phyloP scores from a whole-genome alignment of 2,888 invertebrate genomes.

The Nasonia oneida region DNA sequence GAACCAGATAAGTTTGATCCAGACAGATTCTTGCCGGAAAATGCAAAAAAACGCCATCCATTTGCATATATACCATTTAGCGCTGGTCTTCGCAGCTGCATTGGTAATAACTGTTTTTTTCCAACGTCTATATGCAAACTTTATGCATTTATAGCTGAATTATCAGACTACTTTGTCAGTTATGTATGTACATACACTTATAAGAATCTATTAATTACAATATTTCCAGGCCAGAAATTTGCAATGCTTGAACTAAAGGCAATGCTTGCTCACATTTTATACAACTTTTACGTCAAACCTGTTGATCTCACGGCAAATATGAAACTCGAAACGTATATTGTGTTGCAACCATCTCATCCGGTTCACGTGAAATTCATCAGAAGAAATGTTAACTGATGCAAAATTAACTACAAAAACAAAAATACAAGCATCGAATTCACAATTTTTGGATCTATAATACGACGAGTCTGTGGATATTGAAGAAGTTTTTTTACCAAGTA shows the following conservation, averaged over 20 bases:
- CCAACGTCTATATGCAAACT: too few relatives aligned
- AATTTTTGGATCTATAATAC: too few relatives aligned
- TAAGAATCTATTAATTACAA: too few relatives aligned
- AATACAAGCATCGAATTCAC: too few relatives aligned
- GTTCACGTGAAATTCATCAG: neutral
- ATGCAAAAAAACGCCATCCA: neutral
- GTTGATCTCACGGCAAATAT: neutral
- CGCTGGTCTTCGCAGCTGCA: neutral
- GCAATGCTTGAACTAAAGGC: neutral
- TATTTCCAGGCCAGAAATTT: neutral
- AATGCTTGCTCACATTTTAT: neutral
- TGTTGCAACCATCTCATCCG: neutral
- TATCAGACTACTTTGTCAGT: too few relatives aligned
- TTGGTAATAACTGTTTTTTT: neutral
- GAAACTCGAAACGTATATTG: neutral
- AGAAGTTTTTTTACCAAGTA: too few relatives aligned
- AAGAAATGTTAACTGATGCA: neutral
- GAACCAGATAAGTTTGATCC: constrained; percentile 10
- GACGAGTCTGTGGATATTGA: too few relatives aligned
- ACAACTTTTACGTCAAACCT: neutral
- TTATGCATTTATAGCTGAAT: too few relatives aligned
- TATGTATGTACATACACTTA: too few relatives aligned
- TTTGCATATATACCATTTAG: neutral
- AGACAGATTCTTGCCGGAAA: neutral
- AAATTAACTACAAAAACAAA: too few relatives aligned